These are phyloP conservation scores for Chaetoderma sp. DNA, from an alignment of 2,888 invertebrate genomes.

Conservation along the genomic window DNA sequence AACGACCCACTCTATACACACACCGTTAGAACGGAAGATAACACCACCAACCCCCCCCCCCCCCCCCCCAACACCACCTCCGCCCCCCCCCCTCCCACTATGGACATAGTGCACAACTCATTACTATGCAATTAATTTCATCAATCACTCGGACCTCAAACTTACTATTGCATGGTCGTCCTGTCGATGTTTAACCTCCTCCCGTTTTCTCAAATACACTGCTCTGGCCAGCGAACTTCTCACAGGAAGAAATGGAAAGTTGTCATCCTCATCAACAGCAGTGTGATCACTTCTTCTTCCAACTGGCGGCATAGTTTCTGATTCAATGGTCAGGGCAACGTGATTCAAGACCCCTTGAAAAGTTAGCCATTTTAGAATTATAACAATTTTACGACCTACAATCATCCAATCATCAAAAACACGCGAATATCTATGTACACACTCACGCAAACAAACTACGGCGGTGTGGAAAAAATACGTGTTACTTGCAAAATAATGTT, in stretches of 20 bases:
- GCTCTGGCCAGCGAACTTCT: slow-evolving; percentile 64
- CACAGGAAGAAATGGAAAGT: too few relatives aligned
- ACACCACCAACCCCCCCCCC: not conserved
- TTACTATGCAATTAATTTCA: not conserved
- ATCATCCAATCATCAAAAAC: not conserved
- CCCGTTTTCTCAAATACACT: slow-evolving; percentile 47
- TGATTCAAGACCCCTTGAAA: too few relatives aligned
- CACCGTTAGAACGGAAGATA: not conserved
- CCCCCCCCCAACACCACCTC: not conserved
- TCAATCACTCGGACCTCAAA: not conserved
- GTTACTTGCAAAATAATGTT: too few relatives aligned
- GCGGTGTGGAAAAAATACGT: too few relatives aligned
- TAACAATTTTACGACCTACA: not conserved
- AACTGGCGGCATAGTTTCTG: too few relatives aligned
- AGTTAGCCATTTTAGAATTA: slow-evolving; percentile 3
- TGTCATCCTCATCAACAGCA: too few relatives aligned
- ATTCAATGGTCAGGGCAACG: too few relatives aligned
- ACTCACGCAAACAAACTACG: too few relatives aligned
- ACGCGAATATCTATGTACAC: too few relatives aligned
- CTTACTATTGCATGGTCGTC: slow-evolving; percentile 54
- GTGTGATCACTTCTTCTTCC: too few relatives aligned
- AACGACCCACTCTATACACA: not conserved
- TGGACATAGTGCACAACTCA: not conserved
- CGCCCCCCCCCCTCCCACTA: not conserved
- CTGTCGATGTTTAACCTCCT: slow-evolving; percentile 49